Percentiles rank a stretch among this genome's conserved stretches.
phyloP scores from a whole-genome alignment of 2,888 invertebrate genomes.

The Acrobasis consociella region DNA sequence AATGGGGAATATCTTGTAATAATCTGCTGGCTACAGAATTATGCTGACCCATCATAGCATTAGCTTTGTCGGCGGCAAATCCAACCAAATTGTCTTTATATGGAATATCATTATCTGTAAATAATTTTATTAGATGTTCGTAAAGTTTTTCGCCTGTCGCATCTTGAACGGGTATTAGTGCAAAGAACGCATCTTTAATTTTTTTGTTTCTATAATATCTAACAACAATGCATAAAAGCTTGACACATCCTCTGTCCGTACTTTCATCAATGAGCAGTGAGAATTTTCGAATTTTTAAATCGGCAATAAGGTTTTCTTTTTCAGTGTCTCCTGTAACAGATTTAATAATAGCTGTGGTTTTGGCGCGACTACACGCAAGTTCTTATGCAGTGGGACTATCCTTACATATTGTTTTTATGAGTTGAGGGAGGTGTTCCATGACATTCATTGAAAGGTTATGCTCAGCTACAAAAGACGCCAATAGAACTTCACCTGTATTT shows the following conservation, averaged over 20 bases:
- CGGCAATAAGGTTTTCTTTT: constrained; percentile 13
- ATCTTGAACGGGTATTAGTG: constrained; percentile 35
- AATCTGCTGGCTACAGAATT: constrained; percentile 34
- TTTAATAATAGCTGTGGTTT: constrained; percentile 13
- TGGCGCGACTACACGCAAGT: constrained; percentile 21
- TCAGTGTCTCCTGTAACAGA: constrained; percentile 14
- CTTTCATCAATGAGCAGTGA: constrained; percentile 33
- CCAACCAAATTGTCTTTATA: constrained; percentile 36
- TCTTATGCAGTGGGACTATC: constrained; percentile 21
- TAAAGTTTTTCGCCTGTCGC: constrained; percentile 30
- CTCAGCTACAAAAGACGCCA: constrained; percentile 28
- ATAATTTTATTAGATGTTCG: constrained; percentile 31
- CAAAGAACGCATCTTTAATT: constrained; percentile 30
- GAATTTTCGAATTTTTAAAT: constrained; percentile 28
- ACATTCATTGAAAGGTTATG: constrained; percentile 28
- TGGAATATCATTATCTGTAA: constrained; percentile 35
- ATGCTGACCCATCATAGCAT: constrained; percentile 36
- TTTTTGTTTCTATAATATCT: constrained; percentile 28
- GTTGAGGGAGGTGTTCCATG: constrained; percentile 27
- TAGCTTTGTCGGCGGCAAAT: constrained; percentile 37
- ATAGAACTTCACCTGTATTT: constrained; percentile 23
- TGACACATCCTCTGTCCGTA: constrained; percentile 29
- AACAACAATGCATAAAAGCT: constrained; percentile 31
- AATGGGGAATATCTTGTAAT: constrained; percentile 26
- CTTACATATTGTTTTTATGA: constrained; percentile 25